Conservation (phyloP, 2,113 vertebrate species). For the Pogona vitticeps region DNA sequence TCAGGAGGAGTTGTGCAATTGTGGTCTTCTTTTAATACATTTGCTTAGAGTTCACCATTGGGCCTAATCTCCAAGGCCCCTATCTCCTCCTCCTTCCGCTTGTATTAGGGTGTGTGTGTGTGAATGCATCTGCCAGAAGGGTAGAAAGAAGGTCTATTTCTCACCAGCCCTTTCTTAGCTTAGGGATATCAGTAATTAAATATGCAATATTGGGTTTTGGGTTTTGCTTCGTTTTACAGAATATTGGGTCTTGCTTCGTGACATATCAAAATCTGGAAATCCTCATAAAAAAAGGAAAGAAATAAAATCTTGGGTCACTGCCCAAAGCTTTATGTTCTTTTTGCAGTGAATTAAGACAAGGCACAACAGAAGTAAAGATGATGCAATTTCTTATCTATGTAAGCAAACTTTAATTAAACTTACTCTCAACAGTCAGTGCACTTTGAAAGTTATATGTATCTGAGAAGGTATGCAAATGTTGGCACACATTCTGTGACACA, state of each 20-base stretch:
- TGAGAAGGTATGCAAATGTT: slow-evolving; percentile 14
- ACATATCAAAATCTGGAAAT: neutral
- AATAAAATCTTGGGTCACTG: neutral
- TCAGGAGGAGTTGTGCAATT: neutral
- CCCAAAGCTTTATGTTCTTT: neutral
- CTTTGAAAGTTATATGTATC: slow-evolving; percentile 14
- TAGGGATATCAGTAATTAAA: neutral
- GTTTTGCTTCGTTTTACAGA: neutral
- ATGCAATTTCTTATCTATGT: slow-evolving; percentile 13
- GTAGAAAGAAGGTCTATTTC: neutral
- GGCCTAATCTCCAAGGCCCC: neutral
- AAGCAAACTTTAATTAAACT: slow-evolving; percentile 18
- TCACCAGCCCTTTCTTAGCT: neutral
- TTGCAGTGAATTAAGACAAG: neutral
- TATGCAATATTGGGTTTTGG: neutral
- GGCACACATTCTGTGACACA: slow-evolving; percentile 16
- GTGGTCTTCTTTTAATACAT: neutral
- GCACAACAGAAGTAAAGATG: neutral
- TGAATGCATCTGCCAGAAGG: too few species aligned
- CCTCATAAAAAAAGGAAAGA: neutral
- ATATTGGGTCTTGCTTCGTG: neutral
- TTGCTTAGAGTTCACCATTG: neutral
- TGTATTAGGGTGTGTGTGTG: too few species aligned
- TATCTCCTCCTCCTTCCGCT: too few species aligned
- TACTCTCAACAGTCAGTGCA: slow-evolving; percentile 19